A percentile compares a stretch with the other conserved stretches of the same genome.
These are phyloP conservation scores for Rana temporaria DNA, from an alignment of 2,113 vertebrate species.

Conservation along the genomic window DNA sequence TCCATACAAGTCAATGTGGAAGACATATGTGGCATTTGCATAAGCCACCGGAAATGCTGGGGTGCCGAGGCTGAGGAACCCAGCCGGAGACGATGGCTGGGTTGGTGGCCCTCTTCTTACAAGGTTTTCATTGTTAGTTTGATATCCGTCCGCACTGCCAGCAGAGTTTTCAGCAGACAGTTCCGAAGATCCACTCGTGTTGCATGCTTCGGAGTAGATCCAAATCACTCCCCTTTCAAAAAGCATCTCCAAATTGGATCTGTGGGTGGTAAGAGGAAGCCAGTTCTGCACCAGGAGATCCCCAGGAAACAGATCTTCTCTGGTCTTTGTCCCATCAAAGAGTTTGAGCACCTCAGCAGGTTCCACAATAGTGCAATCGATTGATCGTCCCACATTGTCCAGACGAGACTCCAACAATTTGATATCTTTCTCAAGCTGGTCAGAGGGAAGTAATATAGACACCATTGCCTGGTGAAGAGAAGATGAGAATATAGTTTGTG, in stretches of 20 bases:
- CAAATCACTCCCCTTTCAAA: background rate
- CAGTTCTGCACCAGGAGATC: background rate
- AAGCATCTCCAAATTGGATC: background rate
- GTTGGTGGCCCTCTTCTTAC: no score
- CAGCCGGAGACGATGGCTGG: constrained; percentile 53
- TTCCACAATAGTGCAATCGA: background rate
- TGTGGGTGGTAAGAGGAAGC: constrained; percentile 11
- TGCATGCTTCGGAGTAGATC: background rate
- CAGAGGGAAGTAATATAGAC: background rate
- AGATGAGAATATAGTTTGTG: no score
- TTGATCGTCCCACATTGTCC: background rate
- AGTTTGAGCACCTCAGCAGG: background rate
- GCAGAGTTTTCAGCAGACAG: no score
- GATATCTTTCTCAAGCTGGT: background rate
- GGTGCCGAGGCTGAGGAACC: constrained; percentile 77
- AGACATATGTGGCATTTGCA: constrained; percentile 75
- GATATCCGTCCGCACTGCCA: background rate
- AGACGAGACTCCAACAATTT: background rate
- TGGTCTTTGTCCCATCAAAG: background rate
- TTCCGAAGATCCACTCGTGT: no score
- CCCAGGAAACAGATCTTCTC: background rate
- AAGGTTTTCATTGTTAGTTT: background rate
- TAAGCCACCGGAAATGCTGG: constrained; percentile 76
- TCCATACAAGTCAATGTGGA: constrained; percentile 82
- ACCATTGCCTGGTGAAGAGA: background rate